Percentiles rank a stretch among this genome's conserved stretches.
phyloP scores from a whole-genome alignment of 2,113 vertebrate species.

The Cyanoderma ruficeps region DNA sequence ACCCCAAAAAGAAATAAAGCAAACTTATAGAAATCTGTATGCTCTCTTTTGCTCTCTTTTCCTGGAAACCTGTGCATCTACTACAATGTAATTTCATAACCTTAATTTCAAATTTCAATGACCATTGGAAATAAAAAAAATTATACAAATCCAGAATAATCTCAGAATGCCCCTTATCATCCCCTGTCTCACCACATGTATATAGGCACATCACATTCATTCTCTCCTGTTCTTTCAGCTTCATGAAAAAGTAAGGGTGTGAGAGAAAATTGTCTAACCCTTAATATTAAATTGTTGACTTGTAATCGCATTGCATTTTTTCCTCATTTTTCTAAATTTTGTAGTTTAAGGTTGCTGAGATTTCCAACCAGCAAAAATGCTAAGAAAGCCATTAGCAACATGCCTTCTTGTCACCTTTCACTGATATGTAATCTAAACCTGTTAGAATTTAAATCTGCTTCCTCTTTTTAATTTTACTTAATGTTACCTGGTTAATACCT shows the following conservation, averaged over 20 bases:
- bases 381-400: neutral
- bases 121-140: neutral
- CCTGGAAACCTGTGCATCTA: neutral
- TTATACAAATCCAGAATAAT: neutral
- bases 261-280: neutral
- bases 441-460: neutral
- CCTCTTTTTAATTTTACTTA: neutral
- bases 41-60: neutral
- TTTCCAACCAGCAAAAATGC: neutral
- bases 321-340: neutral
- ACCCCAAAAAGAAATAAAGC: neutral
- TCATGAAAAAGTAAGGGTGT: neutral
- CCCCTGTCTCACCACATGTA: rapidly evolving
- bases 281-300: neutral
- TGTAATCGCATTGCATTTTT: neutral
- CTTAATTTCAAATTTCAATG: neutral
- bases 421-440: neutral
- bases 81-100: neutral
- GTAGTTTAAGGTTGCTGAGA: neutral
- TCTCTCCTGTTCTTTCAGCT: neutral
- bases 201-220: neutral
- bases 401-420: neutral
- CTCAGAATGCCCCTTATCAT: neutral
- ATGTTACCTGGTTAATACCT: neutral
- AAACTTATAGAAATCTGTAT: neutral